Evolutionary conservation across 2,113 vertebrate species (phyloP).

Genomic region (Laticauda laticaudata): DNA sequence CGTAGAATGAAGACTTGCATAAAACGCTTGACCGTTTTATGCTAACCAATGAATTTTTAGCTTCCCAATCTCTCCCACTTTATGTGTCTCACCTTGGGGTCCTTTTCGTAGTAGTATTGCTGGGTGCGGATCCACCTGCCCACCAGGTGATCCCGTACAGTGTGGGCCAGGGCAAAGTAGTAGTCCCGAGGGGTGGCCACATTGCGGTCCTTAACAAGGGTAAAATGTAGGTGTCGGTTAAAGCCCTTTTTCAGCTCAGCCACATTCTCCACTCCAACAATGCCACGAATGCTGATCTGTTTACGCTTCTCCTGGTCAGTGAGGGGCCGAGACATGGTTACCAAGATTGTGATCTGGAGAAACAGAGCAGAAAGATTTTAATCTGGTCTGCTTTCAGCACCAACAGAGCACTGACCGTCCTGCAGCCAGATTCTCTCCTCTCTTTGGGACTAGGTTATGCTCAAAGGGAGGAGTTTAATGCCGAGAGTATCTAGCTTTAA

Average conservation of each 20-base stretch:
- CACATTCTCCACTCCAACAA: constrained; percentile 88
- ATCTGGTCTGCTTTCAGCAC: background rate
- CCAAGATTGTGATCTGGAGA: background rate
- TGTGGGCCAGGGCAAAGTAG: constrained; percentile 89
- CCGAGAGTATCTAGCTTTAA: background rate
- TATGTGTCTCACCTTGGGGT: constrained; percentile 83
- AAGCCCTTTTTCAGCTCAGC: constrained; percentile 88
- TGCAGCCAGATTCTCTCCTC: background rate
- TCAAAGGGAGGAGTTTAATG: background rate
- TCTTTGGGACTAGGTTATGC: background rate
- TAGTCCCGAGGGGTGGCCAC: constrained; percentile 89
- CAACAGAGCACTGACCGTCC: background rate
- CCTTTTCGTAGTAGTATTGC: constrained; percentile 89
- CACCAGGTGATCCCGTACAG: constrained; percentile 91
- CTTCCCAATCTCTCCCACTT: accelerated
- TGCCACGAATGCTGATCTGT: constrained; percentile 92
- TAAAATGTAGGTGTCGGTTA: constrained; percentile 93
- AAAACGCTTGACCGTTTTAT: background rate
- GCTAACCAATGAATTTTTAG: background rate
- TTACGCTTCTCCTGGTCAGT: constrained; percentile 90
- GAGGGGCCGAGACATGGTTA: constrained; percentile 66
- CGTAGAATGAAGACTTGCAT: background rate
- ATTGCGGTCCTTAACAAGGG: constrained; percentile 91
- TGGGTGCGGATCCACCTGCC: constrained; percentile 93
- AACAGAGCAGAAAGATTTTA: background rate